A percentile compares a stretch with the other conserved stretches of the same genome.
phyloP scores from a whole-genome alignment of 2,888 invertebrate genomes.

The Harpalus rufipes region DNA sequence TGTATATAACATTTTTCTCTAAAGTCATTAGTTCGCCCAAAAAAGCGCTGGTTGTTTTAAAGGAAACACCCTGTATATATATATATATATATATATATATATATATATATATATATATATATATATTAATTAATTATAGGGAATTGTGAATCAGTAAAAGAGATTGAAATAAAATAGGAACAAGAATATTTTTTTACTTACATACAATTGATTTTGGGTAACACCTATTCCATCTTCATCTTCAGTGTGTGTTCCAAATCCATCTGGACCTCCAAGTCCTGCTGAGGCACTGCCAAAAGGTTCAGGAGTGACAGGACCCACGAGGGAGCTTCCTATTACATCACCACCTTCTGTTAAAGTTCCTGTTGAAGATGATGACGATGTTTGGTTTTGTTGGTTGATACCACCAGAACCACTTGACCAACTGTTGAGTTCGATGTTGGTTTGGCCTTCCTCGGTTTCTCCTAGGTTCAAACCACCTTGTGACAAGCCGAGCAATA shows the following conservation, averaged over 20 bases:
- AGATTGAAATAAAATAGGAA: too few relatives aligned
- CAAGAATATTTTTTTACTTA: background rate
- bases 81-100: too few relatives aligned
- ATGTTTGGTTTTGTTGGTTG: slow-evolving; percentile 2
- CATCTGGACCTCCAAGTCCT: slow-evolving; percentile 28
- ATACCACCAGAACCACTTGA: slow-evolving; percentile 6
- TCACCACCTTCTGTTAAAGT: slow-evolving; percentile 41
- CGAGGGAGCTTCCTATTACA: slow-evolving; percentile 47
- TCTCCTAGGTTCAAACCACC: slow-evolving; percentile 36
- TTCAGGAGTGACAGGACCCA: slow-evolving; percentile 48
- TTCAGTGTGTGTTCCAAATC: slow-evolving; percentile 32
- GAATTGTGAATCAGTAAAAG: too few relatives aligned
- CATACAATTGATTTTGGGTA: slow-evolving; percentile 48
- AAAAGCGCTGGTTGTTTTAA: too few relatives aligned
- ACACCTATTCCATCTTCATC: slow-evolving; percentile 44
- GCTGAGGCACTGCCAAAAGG: slow-evolving; percentile 50
- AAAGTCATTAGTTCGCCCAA: too few relatives aligned
- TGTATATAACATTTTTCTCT: too few relatives aligned
- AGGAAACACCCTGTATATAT: too few relatives aligned
- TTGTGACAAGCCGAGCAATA: too few relatives aligned
- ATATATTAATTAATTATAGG: too few relatives aligned
- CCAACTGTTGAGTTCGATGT: slow-evolving; percentile 50
- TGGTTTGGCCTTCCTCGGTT: slow-evolving; percentile 19
- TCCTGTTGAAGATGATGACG: background rate
- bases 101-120: too few relatives aligned